Conservation (phyloP, 2,113 vertebrate genomes). For the Thunnus thynnus region DNA sequence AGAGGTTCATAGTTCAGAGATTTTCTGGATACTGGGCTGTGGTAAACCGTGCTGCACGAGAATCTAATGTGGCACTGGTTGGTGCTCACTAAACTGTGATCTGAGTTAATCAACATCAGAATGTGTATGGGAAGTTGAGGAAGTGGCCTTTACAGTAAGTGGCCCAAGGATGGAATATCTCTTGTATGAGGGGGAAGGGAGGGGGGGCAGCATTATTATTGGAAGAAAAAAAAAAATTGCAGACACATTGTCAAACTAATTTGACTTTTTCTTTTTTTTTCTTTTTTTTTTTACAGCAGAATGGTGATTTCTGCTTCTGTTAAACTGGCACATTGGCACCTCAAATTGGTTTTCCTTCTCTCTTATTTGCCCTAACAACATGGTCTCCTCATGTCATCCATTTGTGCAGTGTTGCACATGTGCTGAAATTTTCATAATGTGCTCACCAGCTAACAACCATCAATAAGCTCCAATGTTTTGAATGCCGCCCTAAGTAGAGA, state of each 20-base stretch:
- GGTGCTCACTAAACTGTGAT: conserved; percentile 38
- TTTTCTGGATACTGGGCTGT: conserved; percentile 5
- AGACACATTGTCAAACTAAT: conserved; percentile 36
- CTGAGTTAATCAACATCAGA: conserved; percentile 27
- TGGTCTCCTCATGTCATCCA: background rate
- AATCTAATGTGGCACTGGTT: conserved; percentile 14
- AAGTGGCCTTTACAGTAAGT: conserved; percentile 35
- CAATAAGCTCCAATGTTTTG: conserved; percentile 3
- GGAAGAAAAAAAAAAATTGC: conserved; percentile 24
- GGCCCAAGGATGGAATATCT: conserved; percentile 46
- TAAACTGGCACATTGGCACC: conserved; percentile 28
- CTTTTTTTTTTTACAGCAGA: background rate
- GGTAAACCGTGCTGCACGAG: conserved; percentile 8
- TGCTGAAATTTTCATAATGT: conserved; percentile 21
- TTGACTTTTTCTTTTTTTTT: background rate
- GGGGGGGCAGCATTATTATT: conserved; percentile 48
- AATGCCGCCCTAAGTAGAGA: background rate
- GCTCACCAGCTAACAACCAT: background rate
- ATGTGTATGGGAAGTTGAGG: conserved; percentile 5
- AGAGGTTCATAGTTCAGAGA: conserved; percentile 15
- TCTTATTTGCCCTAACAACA: background rate
- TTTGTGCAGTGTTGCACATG: background rate
- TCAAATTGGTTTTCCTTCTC: conserved; percentile 39
- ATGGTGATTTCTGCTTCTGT: conserved; percentile 17
- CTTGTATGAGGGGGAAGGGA: conserved; percentile 43